These are phyloP conservation scores for Malurus splendens DNA, from an alignment of 2,797 vertebrate species.

Conservation along the genomic window DNA sequence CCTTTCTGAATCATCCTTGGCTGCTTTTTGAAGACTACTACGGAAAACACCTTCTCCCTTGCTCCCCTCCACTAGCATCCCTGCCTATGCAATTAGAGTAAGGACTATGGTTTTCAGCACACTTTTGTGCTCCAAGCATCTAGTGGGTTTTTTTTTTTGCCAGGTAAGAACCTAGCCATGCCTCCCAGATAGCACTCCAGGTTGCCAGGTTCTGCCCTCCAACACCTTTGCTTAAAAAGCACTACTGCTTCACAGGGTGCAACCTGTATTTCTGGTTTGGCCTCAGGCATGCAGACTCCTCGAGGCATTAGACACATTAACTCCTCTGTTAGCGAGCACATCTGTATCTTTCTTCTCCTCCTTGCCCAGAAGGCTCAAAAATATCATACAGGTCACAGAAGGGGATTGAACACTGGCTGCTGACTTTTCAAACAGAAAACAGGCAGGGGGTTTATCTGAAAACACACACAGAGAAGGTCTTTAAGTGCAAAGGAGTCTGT, in stretches of 20 bases:
- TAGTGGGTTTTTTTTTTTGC: background rate
- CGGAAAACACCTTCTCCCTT: background rate
- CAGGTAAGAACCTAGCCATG: background rate
- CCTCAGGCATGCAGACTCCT: background rate
- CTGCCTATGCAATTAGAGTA: background rate
- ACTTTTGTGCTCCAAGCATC: background rate
- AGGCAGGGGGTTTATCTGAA: background rate
- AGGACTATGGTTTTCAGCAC: background rate
- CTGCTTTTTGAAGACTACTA: background rate
- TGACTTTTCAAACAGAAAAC: background rate
- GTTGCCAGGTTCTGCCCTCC: background rate
- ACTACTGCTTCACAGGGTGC: background rate
- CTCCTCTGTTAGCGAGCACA: background rate
- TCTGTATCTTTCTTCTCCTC: background rate
- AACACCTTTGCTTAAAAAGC: background rate
- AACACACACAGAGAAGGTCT: background rate
- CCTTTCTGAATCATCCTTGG: fast-evolving
- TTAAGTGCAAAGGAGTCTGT: background rate
- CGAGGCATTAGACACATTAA: background rate
- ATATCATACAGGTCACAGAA: background rate
- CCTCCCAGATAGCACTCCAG: background rate
- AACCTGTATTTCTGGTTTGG: background rate
- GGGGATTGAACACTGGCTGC: background rate
- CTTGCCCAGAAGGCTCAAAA: background rate
- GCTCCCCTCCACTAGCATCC: background rate